Conservation (phyloP, 2,888 invertebrate species). For the Mechanitis messenoides region DNA sequence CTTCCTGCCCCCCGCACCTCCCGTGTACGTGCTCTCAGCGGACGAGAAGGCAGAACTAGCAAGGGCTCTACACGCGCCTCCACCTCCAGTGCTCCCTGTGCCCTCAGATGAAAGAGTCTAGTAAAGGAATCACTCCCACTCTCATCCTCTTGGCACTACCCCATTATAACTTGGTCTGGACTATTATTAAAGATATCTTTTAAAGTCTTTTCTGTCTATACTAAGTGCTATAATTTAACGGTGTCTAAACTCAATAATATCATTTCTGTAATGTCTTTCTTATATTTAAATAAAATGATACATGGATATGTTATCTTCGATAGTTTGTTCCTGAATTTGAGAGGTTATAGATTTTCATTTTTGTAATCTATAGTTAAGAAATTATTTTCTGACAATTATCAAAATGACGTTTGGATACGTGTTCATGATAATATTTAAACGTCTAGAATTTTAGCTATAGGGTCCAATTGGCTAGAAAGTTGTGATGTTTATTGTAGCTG, state of each 20-base stretch:
- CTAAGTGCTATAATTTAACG: too few relatives aligned
- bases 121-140: background rate
- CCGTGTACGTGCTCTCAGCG: constrained; percentile 82
- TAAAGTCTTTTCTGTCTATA: too few relatives aligned
- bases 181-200: too few relatives aligned
- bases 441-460: constrained; percentile 48
- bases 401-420: constrained; percentile 15
- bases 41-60: constrained; percentile 78
- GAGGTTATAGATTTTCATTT: too few relatives aligned
- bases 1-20: constrained; percentile 79
- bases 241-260: too few relatives aligned
- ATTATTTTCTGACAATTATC: background rate
- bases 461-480: constrained; percentile 61
- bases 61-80: constrained; percentile 59
- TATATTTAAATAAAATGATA: too few relatives aligned
- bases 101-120: constrained; percentile 40
- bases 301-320: too few relatives aligned
- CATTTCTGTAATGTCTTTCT: too few relatives aligned
- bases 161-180: too few relatives aligned
- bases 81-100: constrained; percentile 46
- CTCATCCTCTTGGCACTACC: background rate
- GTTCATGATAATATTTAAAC: constrained; percentile 12
- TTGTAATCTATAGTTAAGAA: background rate
- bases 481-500: constrained; percentile 38
- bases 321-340: too few relatives aligned